Conservation (phyloP, 2,113 vertebrate species). For the Plectropomus leopardus region DNA sequence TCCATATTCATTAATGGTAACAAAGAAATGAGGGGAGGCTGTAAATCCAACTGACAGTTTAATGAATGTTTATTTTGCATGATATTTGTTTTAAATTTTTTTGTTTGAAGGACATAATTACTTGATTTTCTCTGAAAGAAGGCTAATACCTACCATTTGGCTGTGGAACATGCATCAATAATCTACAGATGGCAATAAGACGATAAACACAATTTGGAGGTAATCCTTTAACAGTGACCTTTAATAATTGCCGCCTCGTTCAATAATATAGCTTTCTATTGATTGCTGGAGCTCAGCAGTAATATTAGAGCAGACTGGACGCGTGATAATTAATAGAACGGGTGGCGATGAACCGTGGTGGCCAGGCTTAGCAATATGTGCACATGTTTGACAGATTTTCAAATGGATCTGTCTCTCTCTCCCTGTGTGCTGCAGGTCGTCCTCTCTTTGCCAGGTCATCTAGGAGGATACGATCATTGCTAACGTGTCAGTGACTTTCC, state of each 20-base stretch:
- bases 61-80: not conserved
- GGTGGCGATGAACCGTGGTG: not conserved
- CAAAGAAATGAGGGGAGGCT: too few relatives aligned
- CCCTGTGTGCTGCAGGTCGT: not conserved
- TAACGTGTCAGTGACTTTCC: constrained; percentile 38
- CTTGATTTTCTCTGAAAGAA: not conserved
- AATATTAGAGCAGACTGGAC: not conserved
- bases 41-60: not conserved
- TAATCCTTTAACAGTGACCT: not conserved
- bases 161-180: not conserved
- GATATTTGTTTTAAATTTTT: not conserved
- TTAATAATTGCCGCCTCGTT: constrained; percentile 21
- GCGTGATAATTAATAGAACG: not conserved
- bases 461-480: constrained; percentile 45
- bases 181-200: too few relatives aligned
- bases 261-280: constrained; percentile 18
- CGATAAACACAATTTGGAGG: not conserved
- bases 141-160: not conserved
- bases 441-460: constrained; percentile 52
- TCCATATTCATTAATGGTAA: too few relatives aligned
- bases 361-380: not conserved
- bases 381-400: constrained; percentile 12
- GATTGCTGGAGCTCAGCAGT: constrained; percentile 7
- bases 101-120: not conserved
- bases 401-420: constrained; percentile 23